Evolutionary conservation across 1,140 invertebrate species (phyloP), one percentile per base, ranked within the genome.

Genomic region (Drosophila kikkawai): DNA sequence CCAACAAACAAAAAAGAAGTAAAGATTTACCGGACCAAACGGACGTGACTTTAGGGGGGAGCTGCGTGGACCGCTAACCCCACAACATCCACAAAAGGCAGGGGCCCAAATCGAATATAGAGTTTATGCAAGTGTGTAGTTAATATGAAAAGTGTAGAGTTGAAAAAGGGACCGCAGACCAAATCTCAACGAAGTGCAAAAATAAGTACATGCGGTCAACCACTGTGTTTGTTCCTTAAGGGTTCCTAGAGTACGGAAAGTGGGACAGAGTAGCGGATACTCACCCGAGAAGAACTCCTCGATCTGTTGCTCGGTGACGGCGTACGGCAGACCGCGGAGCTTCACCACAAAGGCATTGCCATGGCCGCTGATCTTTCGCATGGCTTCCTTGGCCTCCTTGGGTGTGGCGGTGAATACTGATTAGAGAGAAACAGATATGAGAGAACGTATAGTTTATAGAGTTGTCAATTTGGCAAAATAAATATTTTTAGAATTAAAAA

Each of bases 271-370:
- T 9, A 9, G 32, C n/a, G 26, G 73, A 37, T 15, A 73, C 86
- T 91, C 78, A 93, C 92, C 92, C 12, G 79, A 71, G 66, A 93
- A 93, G 77, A 93, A 93, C 59, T 93, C 90, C 47, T 91, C 91
- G 58, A 93, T 91, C 45, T 92, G 88, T 41, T 92, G 91, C 37
- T 92, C 91, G 3, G 86, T 92, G 1, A 91, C 88, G 36, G 87
- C 75, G 45, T 92, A 93, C 7, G 92, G 92, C 22, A 93, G 63
- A 41, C 92, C 92, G 2, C 92, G 91, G 4, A 93, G 67, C 55
- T 93, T 93, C 0, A 93, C 91, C 32, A 93, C 91, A 45, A 87
- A 92, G 7, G 91, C 86, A 32, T 78, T 77, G 17, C 82, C 84
- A 61, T 84, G 88, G 1, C 84, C 78, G 42, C 78, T 82, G 11